These are phyloP conservation scores for Oreohelix idahoensis DNA, from an alignment of 1,140 invertebrate species.

Conservation along the genomic window DNA sequence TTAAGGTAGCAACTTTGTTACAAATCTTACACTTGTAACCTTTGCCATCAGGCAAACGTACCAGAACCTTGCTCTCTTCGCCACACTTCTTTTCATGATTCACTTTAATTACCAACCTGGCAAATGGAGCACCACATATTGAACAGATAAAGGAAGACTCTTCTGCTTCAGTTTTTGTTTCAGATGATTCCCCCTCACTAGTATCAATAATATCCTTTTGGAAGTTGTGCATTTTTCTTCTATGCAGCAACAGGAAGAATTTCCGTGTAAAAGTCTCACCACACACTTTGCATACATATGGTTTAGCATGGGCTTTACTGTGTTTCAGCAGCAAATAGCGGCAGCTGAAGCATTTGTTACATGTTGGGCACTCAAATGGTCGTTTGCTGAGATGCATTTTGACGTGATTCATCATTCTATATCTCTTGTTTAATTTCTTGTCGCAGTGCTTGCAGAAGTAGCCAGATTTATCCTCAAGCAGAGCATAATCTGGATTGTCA, in stretches of 20 bases:
- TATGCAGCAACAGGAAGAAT: constrained; percentile 27
- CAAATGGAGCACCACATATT: constrained; percentile 27
- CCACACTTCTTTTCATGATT: constrained; percentile 39
- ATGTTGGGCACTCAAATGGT: constrained; percentile 29
- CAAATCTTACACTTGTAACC: constrained; percentile 40
- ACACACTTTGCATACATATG: constrained; percentile 9
- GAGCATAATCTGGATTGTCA: constrained; percentile 31
- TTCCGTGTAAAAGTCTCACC: constrained; percentile 32
- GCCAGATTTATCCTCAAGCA: constrained; percentile 15
- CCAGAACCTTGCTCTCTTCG: constrained; percentile 34
- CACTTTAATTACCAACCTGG: constrained; percentile 30
- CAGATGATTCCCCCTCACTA: not conserved
- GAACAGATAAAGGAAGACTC: constrained; percentile 20
- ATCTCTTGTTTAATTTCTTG: constrained; percentile 30
- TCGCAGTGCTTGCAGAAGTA: constrained; percentile 37
- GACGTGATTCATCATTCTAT: constrained; percentile 37
- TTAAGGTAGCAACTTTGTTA: constrained; percentile 29
- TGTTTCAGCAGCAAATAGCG: constrained; percentile 31
- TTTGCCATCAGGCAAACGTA: constrained; percentile 9
- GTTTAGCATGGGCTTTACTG: constrained; percentile 30
- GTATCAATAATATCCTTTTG: not conserved
- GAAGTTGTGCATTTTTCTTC: constrained; percentile 11
- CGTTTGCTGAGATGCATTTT: not conserved
- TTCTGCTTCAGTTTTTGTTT: not conserved
- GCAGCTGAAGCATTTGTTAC: constrained; percentile 40